Percentiles rank a stretch among this genome's conserved stretches.
Evolutionary conservation across 2,797 vertebrate genomes (phyloP).

Genomic region (Graptemys geographica): DNA sequence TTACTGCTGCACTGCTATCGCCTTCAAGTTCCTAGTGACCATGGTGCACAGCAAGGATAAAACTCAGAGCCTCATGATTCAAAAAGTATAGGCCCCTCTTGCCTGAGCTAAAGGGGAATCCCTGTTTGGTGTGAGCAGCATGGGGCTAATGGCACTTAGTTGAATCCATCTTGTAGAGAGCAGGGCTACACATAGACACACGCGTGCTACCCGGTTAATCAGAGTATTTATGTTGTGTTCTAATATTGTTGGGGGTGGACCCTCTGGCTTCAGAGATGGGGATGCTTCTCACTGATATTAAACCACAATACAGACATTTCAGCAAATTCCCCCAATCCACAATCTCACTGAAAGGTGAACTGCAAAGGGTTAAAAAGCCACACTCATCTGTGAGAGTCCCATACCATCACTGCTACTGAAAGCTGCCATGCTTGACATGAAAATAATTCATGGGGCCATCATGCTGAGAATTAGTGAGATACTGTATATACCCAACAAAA

Average conservation of each 20-base stretch:
- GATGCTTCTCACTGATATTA: background rate
- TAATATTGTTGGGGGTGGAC: background rate
- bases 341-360: background rate
- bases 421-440: background rate
- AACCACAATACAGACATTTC: background rate
- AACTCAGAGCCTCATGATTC: background rate
- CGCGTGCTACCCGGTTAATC: background rate
- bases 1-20: background rate
- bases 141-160: fast-evolving
- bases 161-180: background rate
- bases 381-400: fast-evolving
- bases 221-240: background rate
- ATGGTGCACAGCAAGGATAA: background rate
- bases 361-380: background rate
- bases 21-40: background rate
- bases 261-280: background rate
- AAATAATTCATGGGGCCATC: background rate
- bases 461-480: background rate
- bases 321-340: background rate
- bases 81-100: background rate
- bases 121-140: background rate
- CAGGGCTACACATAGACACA: background rate
- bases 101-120: background rate
- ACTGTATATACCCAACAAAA: background rate
- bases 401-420: background rate